A percentile compares a stretch with the other conserved stretches of the same genome.
Conservation (phyloP, 2,888 invertebrate species). For the Lycocerus yunnanus region DNA sequence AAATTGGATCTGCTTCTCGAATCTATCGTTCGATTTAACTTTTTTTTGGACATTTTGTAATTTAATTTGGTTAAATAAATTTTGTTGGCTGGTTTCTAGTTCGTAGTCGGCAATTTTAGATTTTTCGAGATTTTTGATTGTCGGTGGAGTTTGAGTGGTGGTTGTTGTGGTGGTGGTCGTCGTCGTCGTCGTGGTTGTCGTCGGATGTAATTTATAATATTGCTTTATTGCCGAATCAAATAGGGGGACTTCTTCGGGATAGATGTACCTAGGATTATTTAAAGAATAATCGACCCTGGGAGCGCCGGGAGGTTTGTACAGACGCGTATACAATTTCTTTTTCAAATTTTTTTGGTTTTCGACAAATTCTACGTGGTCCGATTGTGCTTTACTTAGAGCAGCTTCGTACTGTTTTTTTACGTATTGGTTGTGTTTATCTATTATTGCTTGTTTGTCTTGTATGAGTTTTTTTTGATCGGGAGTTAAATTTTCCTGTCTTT, state of each 20-base stretch:
- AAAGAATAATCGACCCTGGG: slow-evolving; percentile 43
- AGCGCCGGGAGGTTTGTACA: slow-evolving; percentile 48
- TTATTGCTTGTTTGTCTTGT: slow-evolving; percentile 72
- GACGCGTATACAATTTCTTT: slow-evolving; percentile 56
- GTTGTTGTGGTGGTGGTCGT: slow-evolving; percentile 66
- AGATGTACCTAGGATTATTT: slow-evolving; percentile 57
- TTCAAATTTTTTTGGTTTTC: slow-evolving; percentile 71
- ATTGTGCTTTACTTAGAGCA: slow-evolving; percentile 75
- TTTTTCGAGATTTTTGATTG: not conserved
- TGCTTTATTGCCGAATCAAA: slow-evolving; percentile 69
- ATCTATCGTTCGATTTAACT: slow-evolving; percentile 1
- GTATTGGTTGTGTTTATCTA: slow-evolving; percentile 76
- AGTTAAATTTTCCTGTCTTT: slow-evolving; percentile 52
- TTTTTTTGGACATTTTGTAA: slow-evolving; percentile 35
- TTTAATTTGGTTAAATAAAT: slow-evolving; percentile 33
- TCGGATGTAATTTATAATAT: slow-evolving; percentile 71
- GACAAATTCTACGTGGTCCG: slow-evolving; percentile 72
- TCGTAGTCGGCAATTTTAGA: slow-evolving; percentile 7
- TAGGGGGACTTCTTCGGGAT: slow-evolving; percentile 67
- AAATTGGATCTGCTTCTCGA: slow-evolving; percentile 39
- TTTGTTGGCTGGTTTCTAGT: slow-evolving; percentile 23
- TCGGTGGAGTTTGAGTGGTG: slow-evolving; percentile 8
- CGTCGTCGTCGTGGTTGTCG: slow-evolving; percentile 70
- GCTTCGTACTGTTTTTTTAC: slow-evolving; percentile 80
- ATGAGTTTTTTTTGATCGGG: slow-evolving; percentile 67